Base-by-base conservation (phyloP, 1,140 invertebrate species). In the Drosophila serrata region DNA sequence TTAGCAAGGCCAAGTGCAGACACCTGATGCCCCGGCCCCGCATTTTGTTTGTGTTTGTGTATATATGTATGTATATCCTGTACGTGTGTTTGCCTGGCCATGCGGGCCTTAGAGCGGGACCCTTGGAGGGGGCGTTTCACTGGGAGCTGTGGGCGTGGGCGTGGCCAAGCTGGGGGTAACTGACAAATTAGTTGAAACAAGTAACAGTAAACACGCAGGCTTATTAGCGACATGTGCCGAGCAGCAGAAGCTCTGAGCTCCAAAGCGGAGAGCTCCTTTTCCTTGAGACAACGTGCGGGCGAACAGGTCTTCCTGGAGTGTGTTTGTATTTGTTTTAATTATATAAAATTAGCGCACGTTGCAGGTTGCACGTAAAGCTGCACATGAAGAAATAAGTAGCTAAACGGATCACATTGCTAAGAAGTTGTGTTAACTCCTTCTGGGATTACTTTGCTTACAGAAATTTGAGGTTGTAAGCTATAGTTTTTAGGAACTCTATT, bases 321-420 rank as follows among this genome's bases (percentile, higher is more conserved):
- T 86, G 82, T 82, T 88, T 88, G 80, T 88, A 79, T 88, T 88
- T 88, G 85, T 63, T 87, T 88, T 87, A 87, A 88, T 88, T 88
- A 88, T 88, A 88, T 88, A 78, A 88, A 88, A 88, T 88, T 88
- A 88, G 84, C 77, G 85, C 85, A 88, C 77, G 85, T 90, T 88
- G 84, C 85, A 88, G 68, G 84, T 68, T 88, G 84, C 84, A 87
- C 80, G 84, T 84, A 72, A 58, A 57, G 64, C 77, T 67, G 63
- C 61, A 64, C 56, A 4, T 12, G 0, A 9, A 42, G 13, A 31
- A 48, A 31, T 2, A 1, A 11, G 31, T 22, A 6, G 12, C 15
- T 2, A 6, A 3, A 24, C 0, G 6, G 13, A 0, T n/a, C n/a
- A n/a, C 6, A 24, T 22, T 22, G 13, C 1, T 1, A 2, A 6